Percentiles rank a stretch among this genome's conserved stretches.
Conservation (phyloP, 2,797 vertebrate species). For the Microcaecilia unicolor region DNA sequence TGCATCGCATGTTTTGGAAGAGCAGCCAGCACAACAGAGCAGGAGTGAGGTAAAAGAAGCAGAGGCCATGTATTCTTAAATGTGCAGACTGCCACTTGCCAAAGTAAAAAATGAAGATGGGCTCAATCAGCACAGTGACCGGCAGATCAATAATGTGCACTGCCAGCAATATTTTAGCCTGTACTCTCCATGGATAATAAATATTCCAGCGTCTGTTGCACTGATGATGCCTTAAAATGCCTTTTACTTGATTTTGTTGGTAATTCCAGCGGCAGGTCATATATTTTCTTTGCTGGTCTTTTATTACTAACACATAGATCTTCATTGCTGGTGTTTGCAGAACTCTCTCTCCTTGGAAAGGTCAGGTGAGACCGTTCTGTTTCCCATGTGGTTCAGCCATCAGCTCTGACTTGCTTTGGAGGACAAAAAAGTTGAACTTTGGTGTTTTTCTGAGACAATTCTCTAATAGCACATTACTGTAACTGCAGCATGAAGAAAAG, state of each 20-base stretch:
- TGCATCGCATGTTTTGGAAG: too few species aligned
- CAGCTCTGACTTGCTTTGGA: conserved; percentile 6
- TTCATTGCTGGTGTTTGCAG: neutral
- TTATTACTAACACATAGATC: neutral
- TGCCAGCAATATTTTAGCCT: neutral
- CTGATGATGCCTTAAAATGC: neutral
- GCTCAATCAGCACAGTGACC: too few species aligned
- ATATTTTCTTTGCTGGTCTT: neutral
- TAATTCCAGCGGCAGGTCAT: neutral
- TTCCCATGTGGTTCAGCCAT: conserved; percentile 1
- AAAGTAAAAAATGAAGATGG: too few species aligned
- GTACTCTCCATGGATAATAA: neutral
- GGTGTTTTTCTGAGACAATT: conserved; percentile 5
- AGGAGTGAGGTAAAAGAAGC: too few species aligned
- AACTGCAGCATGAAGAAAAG: too few species aligned
- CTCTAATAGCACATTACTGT: neutral
- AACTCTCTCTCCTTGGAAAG: neutral
- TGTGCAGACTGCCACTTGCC: too few species aligned
- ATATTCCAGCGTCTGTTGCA: neutral
- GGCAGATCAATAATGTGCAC: neutral
- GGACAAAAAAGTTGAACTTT: conserved; percentile 9
- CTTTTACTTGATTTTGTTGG: conserved; percentile 8
- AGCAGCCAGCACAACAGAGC: too few species aligned
- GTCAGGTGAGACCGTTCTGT: neutral
- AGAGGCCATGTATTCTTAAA: too few species aligned